Base-by-base conservation (phyloP, 2,113 vertebrate genomes). In the Zosterops hypoxanthus region DNA sequence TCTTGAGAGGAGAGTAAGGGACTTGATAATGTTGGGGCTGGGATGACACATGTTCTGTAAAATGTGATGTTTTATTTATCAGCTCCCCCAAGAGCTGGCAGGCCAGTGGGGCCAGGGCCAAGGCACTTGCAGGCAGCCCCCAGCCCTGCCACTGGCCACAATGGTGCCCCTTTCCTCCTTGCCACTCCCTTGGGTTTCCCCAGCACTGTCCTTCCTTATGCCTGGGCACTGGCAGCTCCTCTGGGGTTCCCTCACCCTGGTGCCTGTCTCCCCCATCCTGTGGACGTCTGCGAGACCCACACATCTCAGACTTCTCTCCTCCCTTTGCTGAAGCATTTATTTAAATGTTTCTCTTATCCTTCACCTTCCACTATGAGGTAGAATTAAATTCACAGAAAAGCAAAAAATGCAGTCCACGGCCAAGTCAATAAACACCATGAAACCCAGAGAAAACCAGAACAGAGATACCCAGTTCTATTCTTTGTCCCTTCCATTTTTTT, bases 1-100 rank as follows among this genome's bases (percentile, higher is more conserved):
- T 93, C 93, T 92, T 78, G 84, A 94, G 92, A 89, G 82, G 46
- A 94, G 65, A 55, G 79, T 22, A 68, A 92, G 82, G 55, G 80
- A 78, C 90, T 81, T 56, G 10, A 46, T 55, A 92, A 89, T 76
- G 89, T 95, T 86, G 75, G 92, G 82, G 72, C 91, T 76, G 88
- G 60, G 71, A 88, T 44, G 85, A 96, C 49, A 87, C 70, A 81
- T 66, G 71, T 84, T 91, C 90, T 90, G 53, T 53, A 91, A 94
- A 64, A 87, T 0, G 17, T 6, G 2, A 66, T 88, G 50, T 78
- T 95, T 97, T 95, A 95, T 96, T 91, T 63, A 94, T 65, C 49
- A 57, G 59, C 69, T 90, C 49, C 46, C 75, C 76, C 61, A 90
- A 57, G 77, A 82, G 60, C 71, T 28, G 59, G 11, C 0, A 0